A percentile compares a stretch with the other conserved stretches of the same genome.
These are phyloP conservation scores for Cettia cetti DNA, from an alignment of 2,113 vertebrate genomes.

Conservation along the genomic window DNA sequence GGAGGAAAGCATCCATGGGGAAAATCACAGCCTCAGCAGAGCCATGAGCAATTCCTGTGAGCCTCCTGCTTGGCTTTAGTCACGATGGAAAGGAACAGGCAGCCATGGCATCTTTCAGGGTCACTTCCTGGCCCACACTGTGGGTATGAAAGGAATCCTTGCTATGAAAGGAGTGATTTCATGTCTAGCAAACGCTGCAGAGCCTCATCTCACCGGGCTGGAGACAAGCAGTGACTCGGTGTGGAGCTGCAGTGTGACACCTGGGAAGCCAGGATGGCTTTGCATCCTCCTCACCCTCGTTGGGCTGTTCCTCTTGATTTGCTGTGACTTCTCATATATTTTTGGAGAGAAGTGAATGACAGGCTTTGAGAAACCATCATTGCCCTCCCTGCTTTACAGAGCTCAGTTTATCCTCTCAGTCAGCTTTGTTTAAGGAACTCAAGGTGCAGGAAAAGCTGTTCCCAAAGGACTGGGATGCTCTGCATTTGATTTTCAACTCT, in stretches of 20 bases:
- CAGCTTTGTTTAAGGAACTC: neutral
- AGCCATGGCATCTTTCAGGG: neutral
- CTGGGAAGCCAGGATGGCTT: neutral
- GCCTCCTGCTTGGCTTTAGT: neutral
- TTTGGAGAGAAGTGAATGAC: neutral
- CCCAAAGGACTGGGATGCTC: neutral
- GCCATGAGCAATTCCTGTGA: neutral
- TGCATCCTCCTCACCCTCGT: neutral
- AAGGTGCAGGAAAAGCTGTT: neutral
- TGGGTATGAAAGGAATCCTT: neutral
- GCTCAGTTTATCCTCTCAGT: neutral
- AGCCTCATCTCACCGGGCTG: neutral
- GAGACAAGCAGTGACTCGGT: neutral
- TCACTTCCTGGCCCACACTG: neutral
- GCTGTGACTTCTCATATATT: neutral
- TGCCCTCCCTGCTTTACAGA: neutral
- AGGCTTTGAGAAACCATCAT: neutral
- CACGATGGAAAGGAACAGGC: neutral
- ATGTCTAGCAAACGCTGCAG: neutral
- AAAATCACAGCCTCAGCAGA: neutral
- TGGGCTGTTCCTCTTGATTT: neutral
- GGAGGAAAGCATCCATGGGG: neutral
- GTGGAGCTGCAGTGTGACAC: neutral
- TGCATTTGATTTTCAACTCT: neutral
- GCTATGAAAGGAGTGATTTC: neutral